Evolutionary conservation across 2,888 invertebrate genomes (phyloP), one percentile per base, ranked within the genome.

Genomic region (Spilosoma lubricipeda): DNA sequence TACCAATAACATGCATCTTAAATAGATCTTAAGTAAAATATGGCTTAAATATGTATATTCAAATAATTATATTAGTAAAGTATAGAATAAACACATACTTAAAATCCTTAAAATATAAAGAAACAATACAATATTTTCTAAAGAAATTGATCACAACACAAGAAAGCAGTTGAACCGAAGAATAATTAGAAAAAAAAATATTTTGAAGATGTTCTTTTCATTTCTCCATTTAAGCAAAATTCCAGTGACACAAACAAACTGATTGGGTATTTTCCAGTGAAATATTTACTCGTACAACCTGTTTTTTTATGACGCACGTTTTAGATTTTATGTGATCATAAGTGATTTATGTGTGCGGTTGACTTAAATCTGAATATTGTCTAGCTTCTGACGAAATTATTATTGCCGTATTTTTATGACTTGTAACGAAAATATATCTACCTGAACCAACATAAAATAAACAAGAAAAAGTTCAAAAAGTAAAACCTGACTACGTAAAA

Each of bases 281-380:
- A 15, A 27, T 27, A 15, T 13, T 59, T 4, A 15, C 5, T 4
- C 59, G 13, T 27, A 27, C 27, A 27, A 59, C 13, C 59, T 27
- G 27, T 59, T n/a, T 68, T 42, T 69, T 69, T 69, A 69, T n/a
- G 27, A 56, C 69, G 3, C 11, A 69, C 67, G 48, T 30, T 69
- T 56, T 69, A 69, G 52, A 69, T 69, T 33, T 69, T 69, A 69
- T 56, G 27, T 36, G 23, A 33, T 69, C 52, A 69, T 69, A 69
- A 69, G 11, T 20, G 69, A n/a, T 69, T 69, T 42, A 67, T 42
- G 4, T 69, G 9, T 56, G 15, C 27, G 20, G 30, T 67, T 30
- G 30, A 36, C 23, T 67, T 20, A n/a, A 56, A 56, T 33, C 36
- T 7, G n/a, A 36, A 56, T 69, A 69, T 42, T 33, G 33, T 36